phyloP scores from a whole-genome alignment of 35 echinoderm and acorn worm species.

The Strongylocentrotus purpuratus region DNA sequence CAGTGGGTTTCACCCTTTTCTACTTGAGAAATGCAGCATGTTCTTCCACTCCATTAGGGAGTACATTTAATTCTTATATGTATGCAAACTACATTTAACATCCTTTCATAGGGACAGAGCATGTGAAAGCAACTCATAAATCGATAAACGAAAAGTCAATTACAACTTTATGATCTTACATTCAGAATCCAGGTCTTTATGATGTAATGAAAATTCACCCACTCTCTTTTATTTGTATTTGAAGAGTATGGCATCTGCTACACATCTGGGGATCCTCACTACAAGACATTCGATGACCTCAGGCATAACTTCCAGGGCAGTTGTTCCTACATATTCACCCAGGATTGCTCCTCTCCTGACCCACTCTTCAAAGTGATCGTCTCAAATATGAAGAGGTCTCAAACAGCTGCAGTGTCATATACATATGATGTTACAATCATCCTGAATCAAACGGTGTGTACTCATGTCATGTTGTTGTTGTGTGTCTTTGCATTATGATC shows the following conservation, averaged over 20 bases:
- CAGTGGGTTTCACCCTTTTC: no score
- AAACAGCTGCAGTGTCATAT: constrained; percentile 71
- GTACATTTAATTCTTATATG: no score
- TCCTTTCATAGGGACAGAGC: no score
- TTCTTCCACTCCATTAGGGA: no score
- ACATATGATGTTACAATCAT: constrained; percentile 74
- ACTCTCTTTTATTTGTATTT: not conserved
- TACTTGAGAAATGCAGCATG: no score
- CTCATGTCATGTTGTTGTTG: not conserved
- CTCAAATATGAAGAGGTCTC: constrained; percentile 64
- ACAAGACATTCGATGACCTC: constrained; percentile 88
- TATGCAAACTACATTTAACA: no score
- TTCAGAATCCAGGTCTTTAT: no score
- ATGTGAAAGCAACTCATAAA: no score
- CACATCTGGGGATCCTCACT: constrained; percentile 91
- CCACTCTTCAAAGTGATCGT: constrained; percentile 67
- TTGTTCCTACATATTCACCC: constrained; percentile 75
- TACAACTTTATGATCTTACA: no score
- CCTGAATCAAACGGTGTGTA: constrained; percentile 59
- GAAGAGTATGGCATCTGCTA: constrained; percentile 84
- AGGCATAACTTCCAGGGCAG: constrained; percentile 91
- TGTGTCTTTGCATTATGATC: not conserved
- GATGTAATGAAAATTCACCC: no score
- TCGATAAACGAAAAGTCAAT: no score
- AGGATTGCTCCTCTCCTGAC: constrained; percentile 49